Evolutionary conservation across 2,113 vertebrate genomes (phyloP), one percentile per base, ranked within the genome.

Genomic region (Nematolebias whitei): DNA sequence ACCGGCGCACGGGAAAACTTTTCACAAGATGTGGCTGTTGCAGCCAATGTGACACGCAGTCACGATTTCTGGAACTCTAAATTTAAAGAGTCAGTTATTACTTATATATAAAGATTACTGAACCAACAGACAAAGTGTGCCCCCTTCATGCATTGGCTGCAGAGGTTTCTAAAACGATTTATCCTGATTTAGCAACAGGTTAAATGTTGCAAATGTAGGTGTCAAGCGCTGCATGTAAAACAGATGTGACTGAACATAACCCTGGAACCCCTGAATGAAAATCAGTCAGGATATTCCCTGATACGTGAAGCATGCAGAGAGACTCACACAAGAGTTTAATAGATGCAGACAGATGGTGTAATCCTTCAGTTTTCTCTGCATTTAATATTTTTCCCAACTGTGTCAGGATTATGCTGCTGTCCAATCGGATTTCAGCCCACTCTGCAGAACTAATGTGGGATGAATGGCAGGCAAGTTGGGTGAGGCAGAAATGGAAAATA

Each of bases 261-360:
- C 68, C 51, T 35, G 2, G 18, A 66, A n/a, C 51, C 48, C 26
- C 35, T 79, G 77, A 84, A 81, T 79, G 79, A 71, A 58, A 19
- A 58, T 23, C 44, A 65, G 23, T 8, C 53, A 2, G 24, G 3
- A 45, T 47, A 15, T 63, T 54, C 47, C 64, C 22, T 38, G 35
- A 48, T 32, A 58, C 38, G 16, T 71, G 43, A 41, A 29, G 14
- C 61, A 62, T 12, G 9, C 41, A 10, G 20, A 43, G 43, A 49
- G 9, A n/a, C 53, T 32, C 59, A 52, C 68, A 54, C 19, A 71
- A 32, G 54, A 12, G 4, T 41, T n/a, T 23, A 61, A 29, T 41
- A 8, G 67, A 80, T 55, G 32, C 68, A 74, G 66, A 68, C 88
- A 91, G 88, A 91, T 91, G 86, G 85, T 85, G 78, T 90, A 90